These are phyloP conservation scores for Blastomussa wellsi DNA, from an alignment of 92 coral and sea anemone species.

Conservation along the genomic window DNA sequence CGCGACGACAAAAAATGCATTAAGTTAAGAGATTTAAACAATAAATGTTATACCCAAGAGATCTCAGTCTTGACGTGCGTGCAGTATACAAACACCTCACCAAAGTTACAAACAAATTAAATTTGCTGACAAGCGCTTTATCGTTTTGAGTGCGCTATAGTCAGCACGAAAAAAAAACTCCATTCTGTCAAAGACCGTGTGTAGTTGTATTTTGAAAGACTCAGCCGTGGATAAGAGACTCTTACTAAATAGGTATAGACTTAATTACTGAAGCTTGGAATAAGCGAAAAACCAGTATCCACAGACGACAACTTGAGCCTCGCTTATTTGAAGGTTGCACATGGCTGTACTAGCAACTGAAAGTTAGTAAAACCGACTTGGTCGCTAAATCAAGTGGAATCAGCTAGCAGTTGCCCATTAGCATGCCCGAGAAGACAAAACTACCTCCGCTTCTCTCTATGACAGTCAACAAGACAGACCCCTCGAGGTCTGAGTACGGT, in stretches of 20 bases:
- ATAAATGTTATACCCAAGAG: conserved; percentile 8
- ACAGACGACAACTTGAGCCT: not conserved
- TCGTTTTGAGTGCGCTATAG: not conserved
- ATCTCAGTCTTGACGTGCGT: not conserved
- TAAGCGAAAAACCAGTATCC: not conserved
- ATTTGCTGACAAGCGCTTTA: not conserved
- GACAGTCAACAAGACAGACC: conserved; percentile 56
- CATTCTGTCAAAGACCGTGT: not conserved
- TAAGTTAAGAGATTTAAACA: not conserved
- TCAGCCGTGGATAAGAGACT: not conserved
- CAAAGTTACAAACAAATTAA: not conserved
- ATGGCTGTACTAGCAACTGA: not conserved
- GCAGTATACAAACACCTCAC: not conserved
- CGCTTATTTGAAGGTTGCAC: not conserved
- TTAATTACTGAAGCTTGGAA: not conserved
- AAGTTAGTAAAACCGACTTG: not conserved
- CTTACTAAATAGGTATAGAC: not conserved
- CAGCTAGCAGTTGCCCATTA: not conserved
- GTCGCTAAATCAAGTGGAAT: not conserved
- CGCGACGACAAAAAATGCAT: not conserved
- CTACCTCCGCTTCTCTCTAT: conserved; percentile 81
- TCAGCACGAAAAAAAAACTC: not conserved
- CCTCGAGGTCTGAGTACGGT: conserved; percentile 74
- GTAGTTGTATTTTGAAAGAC: not conserved
- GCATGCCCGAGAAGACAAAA: conserved; percentile 51